Conservation (phyloP, 2,888 invertebrate species). For the Colostygia pectinataria region DNA sequence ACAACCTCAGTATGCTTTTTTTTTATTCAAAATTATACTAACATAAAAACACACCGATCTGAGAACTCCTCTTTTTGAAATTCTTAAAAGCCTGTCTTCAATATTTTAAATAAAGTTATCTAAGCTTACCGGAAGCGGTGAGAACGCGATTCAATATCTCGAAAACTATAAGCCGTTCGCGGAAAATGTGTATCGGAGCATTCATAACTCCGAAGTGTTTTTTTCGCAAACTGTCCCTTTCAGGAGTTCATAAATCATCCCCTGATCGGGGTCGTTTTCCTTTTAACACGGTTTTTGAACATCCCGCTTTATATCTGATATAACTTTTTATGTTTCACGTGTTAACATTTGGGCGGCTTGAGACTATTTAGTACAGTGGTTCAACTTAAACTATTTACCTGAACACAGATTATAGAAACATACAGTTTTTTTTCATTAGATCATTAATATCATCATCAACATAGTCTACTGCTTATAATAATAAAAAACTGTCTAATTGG, state of each 20-base stretch:
- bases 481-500: too few species aligned
- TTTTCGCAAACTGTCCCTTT: constrained; percentile 45
- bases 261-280: constrained; percentile 42
- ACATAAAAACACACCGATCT: too few species aligned
- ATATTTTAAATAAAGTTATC: constrained; percentile 4
- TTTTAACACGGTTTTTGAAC: constrained; percentile 50
- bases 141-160: constrained; percentile 19
- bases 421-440: too few species aligned
- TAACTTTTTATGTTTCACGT: constrained; percentile 31
- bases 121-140: constrained; percentile 6
- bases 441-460: too few species aligned
- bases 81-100: constrained; percentile 12
- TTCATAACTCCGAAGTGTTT: constrained; percentile 41
- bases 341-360: constrained; percentile 3
- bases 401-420: too few species aligned
- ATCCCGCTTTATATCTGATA: constrained; percentile 34
- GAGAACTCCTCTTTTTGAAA: too few species aligned
- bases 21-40: too few species aligned
- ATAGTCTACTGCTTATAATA: too few species aligned
- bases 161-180: constrained; percentile 41
- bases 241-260: constrained; percentile 51
- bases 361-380: too few species aligned
- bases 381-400: too few species aligned
- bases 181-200: constrained; percentile 42
- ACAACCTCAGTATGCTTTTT: too few species aligned